A percentile compares a stretch with the other conserved stretches of the same genome.
Evolutionary conservation across 2,113 vertebrate genomes (phyloP).

Genomic region (Ictidomys tridecemlineatus): DNA sequence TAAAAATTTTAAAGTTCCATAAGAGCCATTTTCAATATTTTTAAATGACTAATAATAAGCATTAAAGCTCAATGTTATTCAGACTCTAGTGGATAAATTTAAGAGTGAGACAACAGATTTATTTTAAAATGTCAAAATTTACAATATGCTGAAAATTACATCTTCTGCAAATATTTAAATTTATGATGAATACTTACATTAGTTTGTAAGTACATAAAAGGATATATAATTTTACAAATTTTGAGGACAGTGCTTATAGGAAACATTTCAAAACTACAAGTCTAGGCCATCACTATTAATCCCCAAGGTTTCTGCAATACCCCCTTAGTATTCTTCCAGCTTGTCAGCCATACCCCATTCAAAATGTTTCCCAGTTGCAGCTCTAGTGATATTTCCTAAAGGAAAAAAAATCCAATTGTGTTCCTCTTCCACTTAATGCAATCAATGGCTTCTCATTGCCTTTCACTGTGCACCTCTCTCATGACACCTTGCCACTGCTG

Average conservation of each 20-base stretch:
- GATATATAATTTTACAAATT: not conserved
- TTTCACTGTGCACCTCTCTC: not conserved
- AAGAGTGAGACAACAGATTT: constrained; percentile 42
- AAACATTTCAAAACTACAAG: not conserved
- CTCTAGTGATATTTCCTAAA: not conserved
- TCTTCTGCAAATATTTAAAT: constrained; percentile 48
- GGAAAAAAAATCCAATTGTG: not conserved
- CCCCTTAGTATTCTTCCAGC: not conserved
- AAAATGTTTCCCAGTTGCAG: not conserved
- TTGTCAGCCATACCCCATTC: not conserved
- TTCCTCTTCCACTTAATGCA: not conserved
- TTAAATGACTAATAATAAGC: not conserved
- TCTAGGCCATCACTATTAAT: not conserved
- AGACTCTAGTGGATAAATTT: constrained; percentile 32
- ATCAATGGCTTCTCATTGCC: not conserved
- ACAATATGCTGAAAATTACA: constrained; percentile 58
- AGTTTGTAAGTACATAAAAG: constrained; percentile 24
- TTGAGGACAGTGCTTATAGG: not conserved
- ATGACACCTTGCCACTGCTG: not conserved
- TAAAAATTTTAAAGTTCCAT: not conserved
- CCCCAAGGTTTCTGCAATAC: not conserved
- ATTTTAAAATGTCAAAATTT: constrained; percentile 68
- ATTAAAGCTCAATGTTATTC: not conserved
- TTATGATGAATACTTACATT: constrained; percentile 22
- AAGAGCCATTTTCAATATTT: not conserved